These are phyloP conservation scores for Cephus pygmeus DNA, from an alignment of 2,888 invertebrate genomes.

Conservation along the genomic window DNA sequence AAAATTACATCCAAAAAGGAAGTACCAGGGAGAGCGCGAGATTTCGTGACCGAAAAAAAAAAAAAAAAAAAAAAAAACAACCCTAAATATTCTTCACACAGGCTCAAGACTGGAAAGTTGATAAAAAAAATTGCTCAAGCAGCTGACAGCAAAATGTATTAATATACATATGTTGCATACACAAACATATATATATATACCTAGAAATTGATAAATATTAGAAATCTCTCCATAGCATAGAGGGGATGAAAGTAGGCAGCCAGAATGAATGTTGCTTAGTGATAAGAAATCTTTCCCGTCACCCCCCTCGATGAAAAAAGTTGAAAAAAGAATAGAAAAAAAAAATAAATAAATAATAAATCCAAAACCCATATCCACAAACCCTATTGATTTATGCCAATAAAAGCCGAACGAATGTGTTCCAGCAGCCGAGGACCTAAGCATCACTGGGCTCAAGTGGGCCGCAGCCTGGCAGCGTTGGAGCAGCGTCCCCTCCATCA, in stretches of 20 bases:
- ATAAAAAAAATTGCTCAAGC: too few relatives aligned
- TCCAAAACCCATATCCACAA: constrained; percentile 21
- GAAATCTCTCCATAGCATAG: constrained; percentile 10
- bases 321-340: constrained; percentile 4
- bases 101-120: neutral
- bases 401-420: constrained; percentile 61
- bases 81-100: constrained; percentile 10
- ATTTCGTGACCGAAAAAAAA: constrained; percentile 24
- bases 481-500: constrained; percentile 62
- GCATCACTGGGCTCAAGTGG: constrained; percentile 78
- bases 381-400: constrained; percentile 35
- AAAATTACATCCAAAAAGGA: constrained; percentile 1
- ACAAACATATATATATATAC: constrained; percentile 5
- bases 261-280: too few relatives aligned
- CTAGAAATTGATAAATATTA: constrained; percentile 5
- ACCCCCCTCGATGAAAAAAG: neutral
- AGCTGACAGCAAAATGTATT: too few relatives aligned
- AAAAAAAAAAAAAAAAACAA: constrained; percentile 11
- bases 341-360: constrained; percentile 5
- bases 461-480: constrained; percentile 74
- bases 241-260: constrained; percentile 15
- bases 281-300: too few relatives aligned
- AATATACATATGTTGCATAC: neutral
- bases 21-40: neutral
- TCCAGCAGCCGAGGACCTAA: constrained; percentile 76